Conservation (phyloP, 2,113 vertebrate genomes). For the Myanophis thanlyinensis region DNA sequence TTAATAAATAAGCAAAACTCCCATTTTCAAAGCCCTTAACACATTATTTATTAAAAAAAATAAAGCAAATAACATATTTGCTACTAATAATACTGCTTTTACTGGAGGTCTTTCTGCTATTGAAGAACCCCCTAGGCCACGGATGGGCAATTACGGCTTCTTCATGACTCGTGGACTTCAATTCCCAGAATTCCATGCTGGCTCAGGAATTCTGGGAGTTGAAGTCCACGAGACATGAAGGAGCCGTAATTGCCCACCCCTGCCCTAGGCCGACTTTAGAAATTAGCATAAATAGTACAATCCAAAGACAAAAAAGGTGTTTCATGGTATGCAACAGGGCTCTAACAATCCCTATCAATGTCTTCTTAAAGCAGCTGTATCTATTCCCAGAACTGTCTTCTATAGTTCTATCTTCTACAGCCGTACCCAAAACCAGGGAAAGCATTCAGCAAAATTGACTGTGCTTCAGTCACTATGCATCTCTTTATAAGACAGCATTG, state of each 20-base stretch:
- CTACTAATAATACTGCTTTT: background rate
- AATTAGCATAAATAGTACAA: background rate
- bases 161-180: too few relatives aligned
- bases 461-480: background rate
- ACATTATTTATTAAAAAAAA: background rate
- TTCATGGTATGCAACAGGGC: background rate
- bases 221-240: too few relatives aligned
- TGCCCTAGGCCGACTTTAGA: background rate
- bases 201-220: too few relatives aligned
- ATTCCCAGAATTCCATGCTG: too few relatives aligned
- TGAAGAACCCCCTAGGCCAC: background rate
- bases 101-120: background rate
- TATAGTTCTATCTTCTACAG: background rate
- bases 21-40: background rate
- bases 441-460: background rate
- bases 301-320: background rate
- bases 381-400: background rate
- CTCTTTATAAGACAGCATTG: background rate
- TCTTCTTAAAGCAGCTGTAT: background rate
- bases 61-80: fast-evolving
- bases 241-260: too few relatives aligned
- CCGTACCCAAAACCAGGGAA: background rate
- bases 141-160: too few relatives aligned
- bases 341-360: background rate
- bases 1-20: background rate